These are phyloP conservation scores for Otis tarda DNA, from an alignment of 2,113 vertebrate genomes.

Conservation along the genomic window DNA sequence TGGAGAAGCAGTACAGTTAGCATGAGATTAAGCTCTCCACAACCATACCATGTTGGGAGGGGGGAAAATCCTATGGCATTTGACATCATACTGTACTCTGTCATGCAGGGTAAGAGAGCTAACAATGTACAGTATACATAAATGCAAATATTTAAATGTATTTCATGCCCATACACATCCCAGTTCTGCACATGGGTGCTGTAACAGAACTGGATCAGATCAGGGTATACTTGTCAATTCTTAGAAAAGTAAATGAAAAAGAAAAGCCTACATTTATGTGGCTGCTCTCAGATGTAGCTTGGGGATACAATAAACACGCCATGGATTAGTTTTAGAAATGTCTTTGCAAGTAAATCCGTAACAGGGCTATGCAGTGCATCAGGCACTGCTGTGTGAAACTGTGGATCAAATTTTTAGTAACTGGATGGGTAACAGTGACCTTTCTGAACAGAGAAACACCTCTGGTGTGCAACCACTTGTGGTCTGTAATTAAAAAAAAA, in stretches of 20 bases:
- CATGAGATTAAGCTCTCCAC: not conserved
- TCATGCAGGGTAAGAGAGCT: not conserved
- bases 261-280: not conserved
- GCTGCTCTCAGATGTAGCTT: not conserved
- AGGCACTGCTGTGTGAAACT: not conserved
- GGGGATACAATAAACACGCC: not conserved
- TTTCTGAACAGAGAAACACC: not conserved
- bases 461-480: not conserved
- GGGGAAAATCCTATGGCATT: not conserved
- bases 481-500: not conserved
- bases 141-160: not conserved
- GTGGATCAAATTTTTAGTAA: not conserved
- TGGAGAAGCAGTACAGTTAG: not conserved
- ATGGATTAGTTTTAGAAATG: not conserved
- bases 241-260: not conserved
- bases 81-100: not conserved
- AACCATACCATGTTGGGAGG: not conserved
- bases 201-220: not conserved
- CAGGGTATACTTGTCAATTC: not conserved
- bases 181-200: not conserved
- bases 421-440: not conserved
- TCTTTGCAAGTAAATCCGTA: not conserved
- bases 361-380: not conserved
- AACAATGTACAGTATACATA: not conserved
- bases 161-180: not conserved